Base-by-base conservation (phyloP, 2,797 vertebrate genomes). In the Knipowitschia caucasica region DNA sequence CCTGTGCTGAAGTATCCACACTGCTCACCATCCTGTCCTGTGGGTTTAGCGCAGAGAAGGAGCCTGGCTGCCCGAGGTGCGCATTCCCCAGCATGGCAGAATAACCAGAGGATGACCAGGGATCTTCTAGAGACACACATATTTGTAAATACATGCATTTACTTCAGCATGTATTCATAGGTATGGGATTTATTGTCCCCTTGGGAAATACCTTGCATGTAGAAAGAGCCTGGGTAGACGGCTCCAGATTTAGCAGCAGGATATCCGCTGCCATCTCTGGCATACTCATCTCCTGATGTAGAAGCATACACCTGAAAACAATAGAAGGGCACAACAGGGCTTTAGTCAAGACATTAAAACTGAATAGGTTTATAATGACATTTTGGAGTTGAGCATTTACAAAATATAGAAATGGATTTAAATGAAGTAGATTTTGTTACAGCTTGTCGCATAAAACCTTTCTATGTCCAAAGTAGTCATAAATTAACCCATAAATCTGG, bases 1-100 rank as follows among this genome's bases (percentile, higher is more conserved):
- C 18, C 33, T 5, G 34, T 2, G n/a, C n/a, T n/a, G n/a, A 55
- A 20, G 31, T 3, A 0, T 1, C 39, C 35, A 31, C 26, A 56
- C 18, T 29, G 82, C 89, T 73, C 90, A 98, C 97, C 95, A 98
- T 94, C 77, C 95, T 93, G 55, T 99, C 97, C 6, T 96, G 95
- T 62, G 94, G 92, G 62, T 96, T 96, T 73, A 98, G 92, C 66
- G 92, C 84, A 33, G 91, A 91, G 65, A 99, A 97, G 53, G 92
- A 87, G 3, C 92, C 72, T 3, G 93, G 77, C 78, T 93, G 94
- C 0, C 93, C 89, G 10, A 92, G 89, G 77, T 92, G 91, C 56
- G 93, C 90, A 67, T 93, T 93, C 1, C 93, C 90, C 78, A 98
- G 86, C 91, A 99, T 92, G 72, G 92, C 88, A 7, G 94, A 89